phyloP scores from a whole-genome alignment of 2,888 invertebrate species.

The Drosophila affinis region DNA sequence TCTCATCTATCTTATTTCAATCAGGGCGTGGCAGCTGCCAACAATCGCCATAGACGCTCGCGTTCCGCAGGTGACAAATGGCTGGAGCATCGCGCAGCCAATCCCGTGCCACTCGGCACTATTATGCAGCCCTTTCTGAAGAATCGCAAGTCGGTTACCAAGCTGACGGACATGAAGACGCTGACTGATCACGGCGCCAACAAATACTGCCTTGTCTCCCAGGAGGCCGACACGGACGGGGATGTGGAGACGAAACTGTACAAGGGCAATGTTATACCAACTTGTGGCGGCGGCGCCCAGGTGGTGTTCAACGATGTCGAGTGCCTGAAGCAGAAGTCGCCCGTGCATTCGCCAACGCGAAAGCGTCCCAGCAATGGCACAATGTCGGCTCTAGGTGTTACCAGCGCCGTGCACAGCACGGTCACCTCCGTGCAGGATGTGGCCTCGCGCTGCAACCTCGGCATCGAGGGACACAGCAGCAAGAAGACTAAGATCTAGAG shows the following conservation, averaged over 20 bases:
- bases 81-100: conserved; percentile 94
- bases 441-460: conserved; percentile 82
- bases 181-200: conserved; percentile 89
- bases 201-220: conserved; percentile 96
- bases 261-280: conserved; percentile 97
- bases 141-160: conserved; percentile 92
- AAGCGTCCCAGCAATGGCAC: conserved; percentile 82
- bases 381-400: conserved; percentile 59
- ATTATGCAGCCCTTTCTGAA: conserved; percentile 93
- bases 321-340: conserved; percentile 92
- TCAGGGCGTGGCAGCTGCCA: conserved; percentile 88
- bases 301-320: conserved; percentile 98
- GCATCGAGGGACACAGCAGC: conserved; percentile 83
- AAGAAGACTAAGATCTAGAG: conserved; percentile 82
- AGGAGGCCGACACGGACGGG: conserved; percentile 95
- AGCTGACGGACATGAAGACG: conserved; percentile 91
- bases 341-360: conserved; percentile 85
- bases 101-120: conserved; percentile 93
- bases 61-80: conserved; percentile 91
- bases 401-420: conserved; percentile 58
- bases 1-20: background rate
- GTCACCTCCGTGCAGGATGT: conserved; percentile 76
- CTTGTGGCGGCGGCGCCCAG: conserved; percentile 97
- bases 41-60: conserved; percentile 91
- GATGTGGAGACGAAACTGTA: conserved; percentile 96